A percentile compares a stretch with the other conserved stretches of the same genome.
Conservation (phyloP, 2,797 vertebrate species). For the Octomys mimax region DNA sequence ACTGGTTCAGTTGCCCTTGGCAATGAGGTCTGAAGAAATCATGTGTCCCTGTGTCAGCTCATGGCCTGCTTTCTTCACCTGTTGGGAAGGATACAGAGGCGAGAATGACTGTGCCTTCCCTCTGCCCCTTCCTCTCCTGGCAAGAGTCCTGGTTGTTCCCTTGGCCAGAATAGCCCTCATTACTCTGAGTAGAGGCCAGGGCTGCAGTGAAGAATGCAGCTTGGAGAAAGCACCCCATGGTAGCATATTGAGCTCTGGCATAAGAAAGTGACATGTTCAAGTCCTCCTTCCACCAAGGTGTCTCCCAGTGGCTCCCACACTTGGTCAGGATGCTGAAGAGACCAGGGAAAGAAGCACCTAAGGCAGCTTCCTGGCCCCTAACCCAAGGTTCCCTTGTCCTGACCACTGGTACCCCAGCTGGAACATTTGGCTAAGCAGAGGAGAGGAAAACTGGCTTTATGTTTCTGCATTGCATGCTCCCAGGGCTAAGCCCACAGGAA, state of each 20-base stretch:
- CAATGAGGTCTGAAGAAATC: neutral
- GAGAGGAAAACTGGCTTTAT: too few species aligned
- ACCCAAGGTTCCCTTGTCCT: neutral
- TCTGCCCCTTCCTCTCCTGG: neutral
- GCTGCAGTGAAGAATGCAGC: accelerated
- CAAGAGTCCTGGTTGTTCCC: neutral
- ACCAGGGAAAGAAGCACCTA: neutral
- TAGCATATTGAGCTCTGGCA: neutral
- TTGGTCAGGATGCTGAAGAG: neutral
- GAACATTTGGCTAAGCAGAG: too few species aligned
- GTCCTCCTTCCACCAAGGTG: neutral
- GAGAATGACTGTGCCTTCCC: neutral
- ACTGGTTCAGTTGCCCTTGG: neutral
- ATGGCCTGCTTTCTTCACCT: neutral
- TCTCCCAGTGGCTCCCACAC: accelerated
- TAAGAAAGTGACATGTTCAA: neutral
- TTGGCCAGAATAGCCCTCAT: accelerated
- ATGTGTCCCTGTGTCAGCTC: too few species aligned
- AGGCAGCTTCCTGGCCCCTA: neutral
- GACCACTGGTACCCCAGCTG: accelerated
- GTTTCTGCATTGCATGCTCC: neutral
- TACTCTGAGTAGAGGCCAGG: neutral
- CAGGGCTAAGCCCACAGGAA: neutral
- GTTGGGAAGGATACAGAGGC: neutral
- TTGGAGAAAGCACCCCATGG: accelerated